These are phyloP conservation scores for Syngnathoides biaculeatus DNA, from an alignment of 2,113 vertebrate species.

Conservation along the genomic window DNA sequence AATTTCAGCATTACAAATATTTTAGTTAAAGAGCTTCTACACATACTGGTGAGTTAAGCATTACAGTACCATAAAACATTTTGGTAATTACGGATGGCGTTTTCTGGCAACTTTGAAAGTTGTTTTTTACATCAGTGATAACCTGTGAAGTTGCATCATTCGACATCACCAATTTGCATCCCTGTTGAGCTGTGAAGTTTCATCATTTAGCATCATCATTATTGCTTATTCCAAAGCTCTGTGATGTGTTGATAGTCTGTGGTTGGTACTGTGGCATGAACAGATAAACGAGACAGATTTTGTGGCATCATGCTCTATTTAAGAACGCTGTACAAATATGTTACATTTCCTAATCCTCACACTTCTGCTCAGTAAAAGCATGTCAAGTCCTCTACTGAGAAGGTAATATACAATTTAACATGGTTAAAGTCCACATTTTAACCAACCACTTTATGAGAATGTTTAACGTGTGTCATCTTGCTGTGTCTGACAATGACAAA, in stretches of 20 bases:
- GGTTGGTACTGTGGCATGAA: neutral
- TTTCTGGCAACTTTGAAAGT: no score
- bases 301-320: neutral
- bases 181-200: neutral
- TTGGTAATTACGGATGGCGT: no score
- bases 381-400: neutral
- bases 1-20: neutral
- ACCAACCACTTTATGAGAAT: neutral
- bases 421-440: no score
- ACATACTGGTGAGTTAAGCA: no score
- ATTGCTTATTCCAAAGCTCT: neutral
- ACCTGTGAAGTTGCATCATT: neutral
- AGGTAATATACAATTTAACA: conserved; percentile 12
- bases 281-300: neutral
- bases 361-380: neutral
- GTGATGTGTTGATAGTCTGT: neutral
- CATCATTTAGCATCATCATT: neutral
- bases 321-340: neutral
- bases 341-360: neutral
- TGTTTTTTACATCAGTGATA: neutral
- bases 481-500: no score
- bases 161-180: neutral
- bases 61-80: no score
- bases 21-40: neutral
- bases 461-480: neutral